phyloP scores from a whole-genome alignment of 2,888 invertebrate species.

The Heterodera filipjevi region DNA sequence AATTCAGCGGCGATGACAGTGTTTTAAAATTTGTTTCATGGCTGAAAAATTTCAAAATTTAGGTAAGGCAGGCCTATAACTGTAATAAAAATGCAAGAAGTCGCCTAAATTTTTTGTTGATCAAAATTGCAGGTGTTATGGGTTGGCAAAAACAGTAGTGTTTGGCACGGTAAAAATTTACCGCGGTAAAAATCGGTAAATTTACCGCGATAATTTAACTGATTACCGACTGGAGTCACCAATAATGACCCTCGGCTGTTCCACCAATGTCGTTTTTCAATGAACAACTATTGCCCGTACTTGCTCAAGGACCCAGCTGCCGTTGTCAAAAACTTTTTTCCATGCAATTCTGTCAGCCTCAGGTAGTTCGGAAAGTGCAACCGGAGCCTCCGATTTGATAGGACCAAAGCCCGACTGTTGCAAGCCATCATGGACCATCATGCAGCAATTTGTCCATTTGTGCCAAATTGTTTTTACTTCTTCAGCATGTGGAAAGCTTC shows the following conservation, averaged over 20 bases:
- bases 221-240: conserved; percentile 17
- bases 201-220: no score
- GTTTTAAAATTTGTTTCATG: no score
- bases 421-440: background rate
- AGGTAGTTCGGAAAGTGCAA: background rate
- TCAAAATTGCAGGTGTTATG: no score
- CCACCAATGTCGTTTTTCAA: background rate
- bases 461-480: background rate
- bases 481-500: background rate
- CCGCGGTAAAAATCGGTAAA: no score
- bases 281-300: background rate
- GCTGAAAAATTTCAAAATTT: no score
- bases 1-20: no score
- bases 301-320: background rate
- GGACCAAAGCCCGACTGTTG: background rate
- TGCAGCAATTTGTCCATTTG: background rate
- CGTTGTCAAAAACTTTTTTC: background rate
- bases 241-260: background rate
- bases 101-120: no score
- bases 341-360: background rate
- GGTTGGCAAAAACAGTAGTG: no score
- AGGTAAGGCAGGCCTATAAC: no score
- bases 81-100: no score
- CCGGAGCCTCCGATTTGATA: background rate
- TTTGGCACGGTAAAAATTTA: no score